These are phyloP conservation scores for Brachyistius frenatus DNA, from an alignment of 2,113 vertebrate species.

Conservation along the genomic window DNA sequence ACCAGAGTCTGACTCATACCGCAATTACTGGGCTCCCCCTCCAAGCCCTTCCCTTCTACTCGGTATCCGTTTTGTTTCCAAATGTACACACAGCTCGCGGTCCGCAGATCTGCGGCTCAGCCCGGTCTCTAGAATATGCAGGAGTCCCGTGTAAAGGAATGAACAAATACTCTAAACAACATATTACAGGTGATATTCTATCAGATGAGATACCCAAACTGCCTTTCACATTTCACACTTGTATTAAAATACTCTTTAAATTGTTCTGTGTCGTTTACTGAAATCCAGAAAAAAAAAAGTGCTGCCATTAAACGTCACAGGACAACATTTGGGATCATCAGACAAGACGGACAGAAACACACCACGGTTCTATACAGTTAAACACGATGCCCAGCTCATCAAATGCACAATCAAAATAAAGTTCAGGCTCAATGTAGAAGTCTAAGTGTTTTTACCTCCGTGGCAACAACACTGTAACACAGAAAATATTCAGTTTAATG, in stretches of 20 bases:
- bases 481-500: slow-evolving; percentile 6
- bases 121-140: neutral
- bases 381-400: neutral
- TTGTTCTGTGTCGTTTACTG: neutral
- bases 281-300: neutral
- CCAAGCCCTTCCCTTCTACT: slow-evolving; percentile 49
- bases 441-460: neutral
- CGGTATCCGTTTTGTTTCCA: slow-evolving; percentile 49
- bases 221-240: neutral
- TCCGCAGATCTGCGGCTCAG: slow-evolving; percentile 12
- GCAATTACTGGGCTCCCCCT: slow-evolving; percentile 63
- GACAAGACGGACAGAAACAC: neutral
- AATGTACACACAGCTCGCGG: slow-evolving; percentile 46
- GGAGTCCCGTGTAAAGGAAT: neutral
- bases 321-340: neutral
- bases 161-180: slow-evolving; percentile 1
- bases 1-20: slow-evolving; percentile 73
- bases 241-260: neutral
- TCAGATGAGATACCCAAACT: neutral
- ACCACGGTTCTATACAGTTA: neutral
- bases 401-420: slow-evolving; percentile 27
- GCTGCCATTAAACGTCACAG: neutral
- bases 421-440: neutral
- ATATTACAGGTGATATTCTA: neutral
- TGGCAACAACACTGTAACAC: slow-evolving; percentile 16